Evolutionary conservation across 2,888 invertebrate genomes (phyloP).

Genomic region (Sicus ferrugineus): DNA sequence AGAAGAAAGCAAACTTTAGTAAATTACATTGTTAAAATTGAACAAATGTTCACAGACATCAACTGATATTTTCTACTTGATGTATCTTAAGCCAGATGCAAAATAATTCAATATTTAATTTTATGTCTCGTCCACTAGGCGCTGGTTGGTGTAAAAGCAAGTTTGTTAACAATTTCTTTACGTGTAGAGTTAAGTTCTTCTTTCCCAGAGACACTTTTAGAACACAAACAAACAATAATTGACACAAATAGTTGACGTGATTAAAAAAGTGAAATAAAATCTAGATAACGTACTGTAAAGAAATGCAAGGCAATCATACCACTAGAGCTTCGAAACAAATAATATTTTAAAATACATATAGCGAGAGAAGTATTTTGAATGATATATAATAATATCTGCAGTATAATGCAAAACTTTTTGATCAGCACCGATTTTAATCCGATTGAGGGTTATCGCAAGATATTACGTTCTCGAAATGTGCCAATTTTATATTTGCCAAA

Average conservation of each 20-base stretch:
- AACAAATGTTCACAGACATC: no score
- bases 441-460: no score
- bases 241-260: slow-evolving; percentile 18
- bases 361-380: slow-evolving; percentile 29
- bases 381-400: background rate
- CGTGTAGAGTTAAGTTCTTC: no score
- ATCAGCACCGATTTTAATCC: background rate
- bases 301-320: slow-evolving; percentile 65
- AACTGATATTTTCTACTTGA: no score
- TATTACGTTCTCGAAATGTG: background rate
- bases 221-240: background rate
- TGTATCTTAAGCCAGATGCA: no score
- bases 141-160: no score
- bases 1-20: no score
- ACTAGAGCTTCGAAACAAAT: slow-evolving; percentile 60
- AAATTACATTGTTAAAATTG: no score
- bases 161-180: no score
- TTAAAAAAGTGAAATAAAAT: slow-evolving; percentile 38
- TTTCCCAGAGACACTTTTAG: background rate
- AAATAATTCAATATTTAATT: no score
- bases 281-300: slow-evolving; percentile 53
- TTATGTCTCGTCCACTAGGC: no score
- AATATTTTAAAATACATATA: slow-evolving; percentile 35
- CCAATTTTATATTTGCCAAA: slow-evolving; percentile 6
- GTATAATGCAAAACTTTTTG: background rate